Conservation (phyloP, 2,888 invertebrate genomes). For the Megamerina dolium region DNA sequence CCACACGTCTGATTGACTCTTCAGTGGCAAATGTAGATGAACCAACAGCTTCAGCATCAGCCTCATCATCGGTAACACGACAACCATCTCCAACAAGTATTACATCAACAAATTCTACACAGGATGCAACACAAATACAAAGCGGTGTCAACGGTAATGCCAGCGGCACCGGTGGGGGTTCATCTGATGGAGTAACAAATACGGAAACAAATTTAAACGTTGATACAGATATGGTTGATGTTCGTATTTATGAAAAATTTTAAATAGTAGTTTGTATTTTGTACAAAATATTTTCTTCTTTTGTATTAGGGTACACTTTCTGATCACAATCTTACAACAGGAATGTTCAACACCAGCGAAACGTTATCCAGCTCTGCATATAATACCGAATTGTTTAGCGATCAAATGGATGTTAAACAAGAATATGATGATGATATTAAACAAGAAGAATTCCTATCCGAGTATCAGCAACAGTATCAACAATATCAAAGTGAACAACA, state of each 20-base stretch:
- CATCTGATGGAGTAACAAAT: no score
- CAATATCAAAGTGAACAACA: constrained; percentile 20
- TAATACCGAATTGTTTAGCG: constrained; percentile 36
- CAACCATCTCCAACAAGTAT: constrained; percentile 13
- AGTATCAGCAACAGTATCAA: constrained; percentile 25
- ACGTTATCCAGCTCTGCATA: constrained; percentile 21
- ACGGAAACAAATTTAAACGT: no score
- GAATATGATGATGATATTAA: constrained; percentile 30
- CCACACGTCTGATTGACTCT: no score
- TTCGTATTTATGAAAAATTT: no score
- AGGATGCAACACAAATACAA: constrained; percentile 9
- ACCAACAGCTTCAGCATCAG: constrained; percentile 14
- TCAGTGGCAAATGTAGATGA: constrained; percentile 19
- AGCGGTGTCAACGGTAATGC: constrained; percentile 6
- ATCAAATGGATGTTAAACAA: constrained; percentile 34
- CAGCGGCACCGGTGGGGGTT: no score
- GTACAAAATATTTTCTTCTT: no score
- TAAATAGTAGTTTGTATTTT: no score
- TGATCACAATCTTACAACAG: no score
- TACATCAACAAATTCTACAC: constrained; percentile 20
- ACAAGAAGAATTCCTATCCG: constrained; percentile 11
- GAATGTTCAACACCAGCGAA: constrained; percentile 16
- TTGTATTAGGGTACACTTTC: no score
- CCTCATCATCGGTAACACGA: constrained; percentile 11
- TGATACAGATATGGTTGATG: no score